Conservation (phyloP, 2,888 invertebrate genomes). For the Globia sparganii region DNA sequence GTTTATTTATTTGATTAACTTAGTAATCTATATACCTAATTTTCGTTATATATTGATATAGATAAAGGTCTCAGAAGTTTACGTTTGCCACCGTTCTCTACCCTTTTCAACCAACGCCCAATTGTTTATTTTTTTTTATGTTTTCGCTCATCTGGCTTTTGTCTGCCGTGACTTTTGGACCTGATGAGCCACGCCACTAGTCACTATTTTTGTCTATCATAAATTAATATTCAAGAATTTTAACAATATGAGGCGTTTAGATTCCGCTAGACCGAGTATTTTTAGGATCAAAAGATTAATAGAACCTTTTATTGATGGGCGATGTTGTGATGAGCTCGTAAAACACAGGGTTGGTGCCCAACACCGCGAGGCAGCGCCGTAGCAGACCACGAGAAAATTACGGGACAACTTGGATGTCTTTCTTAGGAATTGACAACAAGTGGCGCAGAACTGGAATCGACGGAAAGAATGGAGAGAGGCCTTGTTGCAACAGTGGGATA, state of each 20-base stretch:
- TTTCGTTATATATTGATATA: no score
- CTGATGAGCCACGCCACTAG: background rate
- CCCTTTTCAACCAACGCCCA: background rate
- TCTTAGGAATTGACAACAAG: background rate
- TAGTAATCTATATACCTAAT: background rate
- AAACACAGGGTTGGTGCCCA: background rate
- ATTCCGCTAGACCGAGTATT: background rate
- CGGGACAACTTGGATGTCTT: background rate
- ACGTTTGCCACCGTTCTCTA: background rate
- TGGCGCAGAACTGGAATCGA: background rate
- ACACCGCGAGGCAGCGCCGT: no score
- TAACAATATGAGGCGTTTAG: background rate
- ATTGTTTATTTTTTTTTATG: background rate
- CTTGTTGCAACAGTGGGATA: background rate
- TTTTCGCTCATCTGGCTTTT: background rate
- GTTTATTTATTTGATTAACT: background rate
- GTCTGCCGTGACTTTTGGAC: background rate
- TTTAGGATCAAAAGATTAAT: background rate
- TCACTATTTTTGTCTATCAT: background rate
- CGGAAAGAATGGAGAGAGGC: background rate
- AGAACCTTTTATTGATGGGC: background rate
- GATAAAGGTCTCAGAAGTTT: background rate
- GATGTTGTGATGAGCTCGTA: background rate
- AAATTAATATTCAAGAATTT: background rate
- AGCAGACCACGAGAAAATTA: background rate